Evolutionary conservation across 2,888 invertebrate genomes (phyloP).

Genomic region (Heteropelma amictum): DNA sequence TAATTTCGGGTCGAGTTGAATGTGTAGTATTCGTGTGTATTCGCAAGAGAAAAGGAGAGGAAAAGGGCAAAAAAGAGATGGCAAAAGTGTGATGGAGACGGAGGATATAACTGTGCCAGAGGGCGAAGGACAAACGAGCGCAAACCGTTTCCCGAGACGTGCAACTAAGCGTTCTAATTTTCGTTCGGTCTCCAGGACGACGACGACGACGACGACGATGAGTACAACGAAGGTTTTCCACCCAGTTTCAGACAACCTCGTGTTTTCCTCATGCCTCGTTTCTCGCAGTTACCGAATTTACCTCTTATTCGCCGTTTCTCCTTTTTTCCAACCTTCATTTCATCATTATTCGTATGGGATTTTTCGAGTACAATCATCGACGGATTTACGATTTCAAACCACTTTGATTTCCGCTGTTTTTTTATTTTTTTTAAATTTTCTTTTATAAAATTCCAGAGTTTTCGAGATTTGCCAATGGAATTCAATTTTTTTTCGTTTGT

Average conservation of each 20-base stretch:
- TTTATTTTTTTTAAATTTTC: no score
- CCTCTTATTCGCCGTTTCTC: neutral
- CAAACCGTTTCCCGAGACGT: constrained; percentile 54
- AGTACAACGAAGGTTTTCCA: constrained; percentile 22
- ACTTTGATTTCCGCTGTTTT: no score
- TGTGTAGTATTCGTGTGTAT: no score
- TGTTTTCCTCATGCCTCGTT: constrained; percentile 24
- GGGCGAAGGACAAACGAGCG: constrained; percentile 55
- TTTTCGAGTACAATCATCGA: neutral
- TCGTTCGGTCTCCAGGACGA: constrained; percentile 51
- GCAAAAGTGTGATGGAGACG: neutral
- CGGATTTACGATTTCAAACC: no score
- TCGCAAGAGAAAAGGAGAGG: neutral
- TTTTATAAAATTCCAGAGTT: no score
- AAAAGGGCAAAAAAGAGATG: neutral
- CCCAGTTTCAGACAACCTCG: constrained; percentile 6
- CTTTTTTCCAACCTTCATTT: neutral
- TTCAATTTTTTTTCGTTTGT: no score
- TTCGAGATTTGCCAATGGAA: no score
- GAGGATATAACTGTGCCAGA: constrained; percentile 31
- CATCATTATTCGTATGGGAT: neutral
- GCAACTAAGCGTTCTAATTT: constrained; percentile 60
- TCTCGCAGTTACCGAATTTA: constrained; percentile 31
- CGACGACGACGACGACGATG: constrained; percentile 40
- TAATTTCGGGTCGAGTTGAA: constrained; percentile 55